phyloP scores from a whole-genome alignment of 2,888 invertebrate species.

The Chymomyza procnemis region DNA sequence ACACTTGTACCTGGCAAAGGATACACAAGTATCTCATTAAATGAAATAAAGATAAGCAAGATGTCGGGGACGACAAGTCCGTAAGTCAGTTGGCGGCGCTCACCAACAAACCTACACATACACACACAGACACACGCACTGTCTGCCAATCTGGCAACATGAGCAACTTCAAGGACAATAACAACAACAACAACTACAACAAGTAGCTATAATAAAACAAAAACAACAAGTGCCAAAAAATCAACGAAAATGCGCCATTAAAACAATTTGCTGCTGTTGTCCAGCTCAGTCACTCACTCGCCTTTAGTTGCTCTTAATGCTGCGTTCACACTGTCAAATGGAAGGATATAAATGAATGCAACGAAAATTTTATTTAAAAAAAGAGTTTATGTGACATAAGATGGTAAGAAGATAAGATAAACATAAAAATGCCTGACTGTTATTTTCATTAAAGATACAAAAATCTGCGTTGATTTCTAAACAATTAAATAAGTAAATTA shows the following conservation, averaged over 20 bases:
- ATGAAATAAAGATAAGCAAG: conserved; percentile 60
- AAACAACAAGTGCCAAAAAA: conserved; percentile 51
- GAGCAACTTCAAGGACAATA: conserved; percentile 69
- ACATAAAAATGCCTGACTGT: no score
- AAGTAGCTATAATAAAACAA: conserved; percentile 41
- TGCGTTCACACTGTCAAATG: no score
- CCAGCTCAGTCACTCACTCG: not conserved
- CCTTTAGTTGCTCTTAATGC: not conserved
- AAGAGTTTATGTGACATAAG: no score
- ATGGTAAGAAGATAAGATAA: no score
- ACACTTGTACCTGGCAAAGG: conserved; percentile 55
- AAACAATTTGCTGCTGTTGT: conserved; percentile 57
- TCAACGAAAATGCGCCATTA: conserved; percentile 68
- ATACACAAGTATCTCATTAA: conserved; percentile 72
- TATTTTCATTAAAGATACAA: no score
- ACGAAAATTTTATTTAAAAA: no score
- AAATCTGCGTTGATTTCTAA: no score
- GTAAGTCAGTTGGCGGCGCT: conserved; percentile 52
- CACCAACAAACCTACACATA: not conserved
- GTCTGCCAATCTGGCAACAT: conserved; percentile 36
- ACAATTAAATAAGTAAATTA: no score
- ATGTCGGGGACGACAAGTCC: conserved; percentile 51
- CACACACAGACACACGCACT: conserved; percentile 4
- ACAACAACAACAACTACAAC: conserved; percentile 49
- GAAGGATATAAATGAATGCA: no score